Conservation (phyloP, 2,113 vertebrate genomes). For the Prinia subflava region DNA sequence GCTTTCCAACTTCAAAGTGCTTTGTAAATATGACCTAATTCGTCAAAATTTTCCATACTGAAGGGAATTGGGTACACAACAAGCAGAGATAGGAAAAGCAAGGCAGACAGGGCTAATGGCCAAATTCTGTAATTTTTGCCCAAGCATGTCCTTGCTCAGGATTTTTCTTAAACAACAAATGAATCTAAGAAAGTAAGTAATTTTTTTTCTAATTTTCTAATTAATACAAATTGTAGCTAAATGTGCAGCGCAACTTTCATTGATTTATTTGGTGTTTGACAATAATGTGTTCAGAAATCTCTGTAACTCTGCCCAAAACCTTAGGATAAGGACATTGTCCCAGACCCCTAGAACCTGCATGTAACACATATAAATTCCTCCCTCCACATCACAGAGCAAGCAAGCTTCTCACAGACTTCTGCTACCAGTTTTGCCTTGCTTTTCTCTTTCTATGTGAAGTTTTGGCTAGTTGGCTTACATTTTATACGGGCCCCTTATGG, state of each 20-base stretch:
- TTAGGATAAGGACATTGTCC: background rate
- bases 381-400: background rate
- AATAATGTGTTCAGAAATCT: background rate
- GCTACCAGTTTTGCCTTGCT: background rate
- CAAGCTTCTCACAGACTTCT: background rate
- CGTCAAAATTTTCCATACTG: background rate
- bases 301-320: background rate
- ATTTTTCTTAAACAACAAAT: background rate
- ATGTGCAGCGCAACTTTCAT: background rate
- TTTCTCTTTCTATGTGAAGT: background rate
- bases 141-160: background rate
- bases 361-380: background rate
- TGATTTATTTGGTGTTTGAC: background rate
- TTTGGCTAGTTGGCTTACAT: background rate
- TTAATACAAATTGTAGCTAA: background rate
- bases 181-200: background rate
- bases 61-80: background rate
- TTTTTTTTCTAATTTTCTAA: background rate
- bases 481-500: background rate
- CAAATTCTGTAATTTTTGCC: background rate
- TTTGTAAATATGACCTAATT: constrained; percentile 43
- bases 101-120: background rate
- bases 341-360: background rate
- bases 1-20: constrained; percentile 43
- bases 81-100: background rate